Percentiles rank a stretch among this genome's conserved stretches.
These are phyloP conservation scores for Heliocidaris erythrogramma DNA, from an alignment of 35 echinoderm and acorn worm genomes.

Conservation along the genomic window DNA sequence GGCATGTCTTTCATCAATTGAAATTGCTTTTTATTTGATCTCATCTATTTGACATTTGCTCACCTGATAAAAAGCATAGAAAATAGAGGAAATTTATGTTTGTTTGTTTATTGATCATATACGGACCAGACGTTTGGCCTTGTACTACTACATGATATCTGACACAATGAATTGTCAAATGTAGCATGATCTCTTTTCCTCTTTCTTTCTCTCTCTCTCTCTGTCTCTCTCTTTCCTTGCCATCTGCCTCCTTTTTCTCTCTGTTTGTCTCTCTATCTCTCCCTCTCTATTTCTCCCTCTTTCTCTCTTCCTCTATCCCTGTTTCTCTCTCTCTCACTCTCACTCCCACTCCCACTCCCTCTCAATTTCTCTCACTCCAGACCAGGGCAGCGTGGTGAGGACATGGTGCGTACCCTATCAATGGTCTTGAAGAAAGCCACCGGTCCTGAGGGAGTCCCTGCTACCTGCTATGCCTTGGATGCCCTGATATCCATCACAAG, in stretches of 20 bases:
- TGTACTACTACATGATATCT: no score
- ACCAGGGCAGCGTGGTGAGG: background rate
- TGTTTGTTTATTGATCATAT: no score
- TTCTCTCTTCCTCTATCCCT: background rate
- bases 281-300: background rate
- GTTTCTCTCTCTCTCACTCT: background rate
- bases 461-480: conserved; percentile 23
- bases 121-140: no score
- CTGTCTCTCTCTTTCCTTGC: background rate
- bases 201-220: background rate
- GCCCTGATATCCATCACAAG: background rate
- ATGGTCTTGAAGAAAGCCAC: conserved; percentile 24
- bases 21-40: background rate
- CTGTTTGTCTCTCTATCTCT: background rate
- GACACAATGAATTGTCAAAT: no score
- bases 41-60: no score
- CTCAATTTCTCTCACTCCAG: background rate
- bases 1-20: background rate
- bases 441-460: background rate
- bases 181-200: no score
- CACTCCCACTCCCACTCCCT: background rate
- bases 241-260: background rate
- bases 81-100: no score
- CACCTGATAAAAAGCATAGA: no score
- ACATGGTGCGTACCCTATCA: background rate